Evolutionary conservation across 2,888 invertebrate genomes (phyloP), one percentile per base, ranked within the genome.

Genomic region (Mongoloraphidia duomilia): DNA sequence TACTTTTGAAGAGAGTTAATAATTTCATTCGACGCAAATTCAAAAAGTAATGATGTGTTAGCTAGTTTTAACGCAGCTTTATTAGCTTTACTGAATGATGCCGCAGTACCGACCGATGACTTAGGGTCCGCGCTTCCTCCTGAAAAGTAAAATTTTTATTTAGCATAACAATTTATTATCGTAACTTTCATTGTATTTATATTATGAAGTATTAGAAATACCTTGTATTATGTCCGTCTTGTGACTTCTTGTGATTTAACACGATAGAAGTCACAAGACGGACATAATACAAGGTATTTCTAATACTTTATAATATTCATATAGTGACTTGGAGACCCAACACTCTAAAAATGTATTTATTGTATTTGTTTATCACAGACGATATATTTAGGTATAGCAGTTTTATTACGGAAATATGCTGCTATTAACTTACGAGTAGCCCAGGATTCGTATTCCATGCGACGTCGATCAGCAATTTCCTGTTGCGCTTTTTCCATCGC

Each of bases 81-180:
- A 65, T 87, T 92, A 26, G 92, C 90, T 61, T 91, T 90, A 49
- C 88, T 89, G 68, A 92, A 91, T 0, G 90, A 89, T 1, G 90
- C 91, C 1, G 90, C 90, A 0, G 84, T 88, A 3, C 92, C 91
- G 11, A 82, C 79, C 0, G 91, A 82, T 0, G 90, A 89, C 59
- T 85, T 86, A 0, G 91, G 87, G 62, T 90, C 90, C 0, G 86
- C 84, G 57, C 84, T 85, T 53, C 84, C 83, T 62, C 78, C 86
- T 84, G 57, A 9, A 64, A 65, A 50, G 54, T 46, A 43, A 49
- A 43, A 35, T 34, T 35, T 37, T n/a, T 33, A 33, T 17, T 43
- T 9, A 41, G 33, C 34, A 34, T 34, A 49, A 5, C 13, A 17
- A 17, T 40, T 26, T 6, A 6, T 3, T 26, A 6, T 6, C 26